Conservation (phyloP, 2,113 vertebrate genomes). For the Xiphophorus maculatus region DNA sequence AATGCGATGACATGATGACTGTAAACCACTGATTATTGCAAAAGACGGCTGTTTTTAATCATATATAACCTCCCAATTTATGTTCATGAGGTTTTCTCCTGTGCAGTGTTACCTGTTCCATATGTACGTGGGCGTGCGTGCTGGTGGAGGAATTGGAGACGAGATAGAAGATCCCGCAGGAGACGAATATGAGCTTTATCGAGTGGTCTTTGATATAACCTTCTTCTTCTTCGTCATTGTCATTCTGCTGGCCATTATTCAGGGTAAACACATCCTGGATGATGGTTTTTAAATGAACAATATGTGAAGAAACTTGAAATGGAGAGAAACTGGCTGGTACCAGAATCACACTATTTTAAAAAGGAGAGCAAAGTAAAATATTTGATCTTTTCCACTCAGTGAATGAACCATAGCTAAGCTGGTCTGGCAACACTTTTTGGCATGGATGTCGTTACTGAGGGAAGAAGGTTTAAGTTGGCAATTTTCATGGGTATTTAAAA, state of each 20-base stretch:
- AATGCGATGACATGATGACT: conserved; percentile 97
- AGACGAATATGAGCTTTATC: conserved; percentile 92
- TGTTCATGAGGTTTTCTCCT: neutral
- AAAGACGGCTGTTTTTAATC: neutral
- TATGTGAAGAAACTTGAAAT: neutral
- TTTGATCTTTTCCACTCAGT: neutral
- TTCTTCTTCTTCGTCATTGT: conserved; percentile 97
- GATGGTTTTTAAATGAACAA: neutral
- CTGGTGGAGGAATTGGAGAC: conserved; percentile 92
- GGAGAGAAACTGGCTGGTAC: neutral
- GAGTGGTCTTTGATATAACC: conserved; percentile 93
- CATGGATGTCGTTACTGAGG: no score
- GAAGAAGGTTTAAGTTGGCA: no score
- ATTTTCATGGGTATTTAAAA: no score
- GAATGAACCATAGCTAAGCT: neutral
- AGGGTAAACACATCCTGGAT: conserved; percentile 77
- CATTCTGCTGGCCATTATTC: conserved; percentile 93
- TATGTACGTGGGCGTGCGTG: conserved; percentile 94
- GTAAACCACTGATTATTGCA: conserved; percentile 65
- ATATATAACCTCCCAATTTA: neutral
- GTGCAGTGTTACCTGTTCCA: conserved; percentile 92
- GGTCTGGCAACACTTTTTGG: no score
- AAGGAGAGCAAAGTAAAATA: neutral
- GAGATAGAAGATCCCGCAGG: conserved; percentile 94
- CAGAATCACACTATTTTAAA: neutral